Percentiles rank a stretch among this genome's conserved stretches.
phyloP scores from a whole-genome alignment of 2,797 vertebrate species.

The Sylvilagus floridanus region DNA sequence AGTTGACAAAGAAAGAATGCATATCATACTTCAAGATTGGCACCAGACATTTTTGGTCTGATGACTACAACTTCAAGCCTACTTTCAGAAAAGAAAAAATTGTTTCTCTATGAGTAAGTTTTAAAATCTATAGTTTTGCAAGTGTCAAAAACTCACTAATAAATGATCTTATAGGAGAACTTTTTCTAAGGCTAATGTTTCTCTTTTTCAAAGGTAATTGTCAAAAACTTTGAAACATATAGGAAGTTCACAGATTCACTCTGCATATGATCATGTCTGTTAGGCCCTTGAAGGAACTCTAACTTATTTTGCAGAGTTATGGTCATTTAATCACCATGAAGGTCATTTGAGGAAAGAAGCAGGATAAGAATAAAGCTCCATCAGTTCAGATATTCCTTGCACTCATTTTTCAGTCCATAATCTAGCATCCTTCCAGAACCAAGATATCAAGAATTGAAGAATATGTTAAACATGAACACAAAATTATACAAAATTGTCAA shows the following conservation, averaged over 20 bases:
- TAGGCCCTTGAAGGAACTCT: not conserved
- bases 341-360: fast-evolving
- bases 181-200: not conserved
- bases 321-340: not conserved
- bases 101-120: not conserved
- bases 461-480: not conserved
- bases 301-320: not conserved
- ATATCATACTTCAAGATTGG: not conserved
- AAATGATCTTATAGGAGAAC: not conserved
- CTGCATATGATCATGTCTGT: not conserved
- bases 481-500: not conserved
- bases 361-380: not conserved
- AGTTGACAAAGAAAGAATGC: not conserved
- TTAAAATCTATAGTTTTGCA: no score
- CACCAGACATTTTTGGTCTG: not conserved
- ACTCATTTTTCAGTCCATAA: not conserved
- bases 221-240: not conserved
- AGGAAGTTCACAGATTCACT: not conserved
- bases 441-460: not conserved
- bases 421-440: not conserved
- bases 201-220: not conserved
- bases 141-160: not conserved
- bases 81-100: not conserved
- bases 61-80: not conserved
- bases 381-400: not conserved